phyloP scores from a whole-genome alignment of 1,140 invertebrate genomes.

The Penaeus japonicus region DNA sequence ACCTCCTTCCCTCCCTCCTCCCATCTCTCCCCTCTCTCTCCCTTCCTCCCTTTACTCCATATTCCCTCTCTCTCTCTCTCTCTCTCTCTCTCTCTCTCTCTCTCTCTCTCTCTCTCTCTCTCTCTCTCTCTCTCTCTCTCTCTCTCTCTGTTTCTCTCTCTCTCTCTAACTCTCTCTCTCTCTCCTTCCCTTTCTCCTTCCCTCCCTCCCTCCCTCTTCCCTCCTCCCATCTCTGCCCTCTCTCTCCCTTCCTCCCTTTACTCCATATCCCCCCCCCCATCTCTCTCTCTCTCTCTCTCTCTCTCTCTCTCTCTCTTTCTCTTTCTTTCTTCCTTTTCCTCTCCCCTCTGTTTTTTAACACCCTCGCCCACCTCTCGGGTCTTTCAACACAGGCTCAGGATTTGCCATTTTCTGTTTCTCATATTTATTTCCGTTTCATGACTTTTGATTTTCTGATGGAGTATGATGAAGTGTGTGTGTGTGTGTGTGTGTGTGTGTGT shows the following conservation, averaged over 20 bases:
- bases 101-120: background rate
- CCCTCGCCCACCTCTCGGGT: background rate
- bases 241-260: too few relatives aligned
- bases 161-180: background rate
- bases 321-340: background rate
- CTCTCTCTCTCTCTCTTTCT: background rate
- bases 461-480: background rate
- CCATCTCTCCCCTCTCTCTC: background rate
- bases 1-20: background rate
- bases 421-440: too few relatives aligned
- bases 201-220: background rate
- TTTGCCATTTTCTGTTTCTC: too few relatives aligned
- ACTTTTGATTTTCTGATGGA: too few relatives aligned
- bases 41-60: background rate
- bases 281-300: background rate
- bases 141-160: background rate
- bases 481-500: slow-evolving; percentile 29
- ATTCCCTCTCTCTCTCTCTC: background rate
- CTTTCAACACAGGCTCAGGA: background rate
- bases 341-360: background rate
- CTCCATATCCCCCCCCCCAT: background rate
- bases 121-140: background rate
- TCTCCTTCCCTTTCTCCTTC: too few relatives aligned
- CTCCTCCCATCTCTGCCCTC: background rate
- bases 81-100: background rate